Percentiles rank a stretch among this genome's conserved stretches.
Evolutionary conservation across 1,140 invertebrate genomes (phyloP).

Genomic region (Hyles euphorbiae): DNA sequence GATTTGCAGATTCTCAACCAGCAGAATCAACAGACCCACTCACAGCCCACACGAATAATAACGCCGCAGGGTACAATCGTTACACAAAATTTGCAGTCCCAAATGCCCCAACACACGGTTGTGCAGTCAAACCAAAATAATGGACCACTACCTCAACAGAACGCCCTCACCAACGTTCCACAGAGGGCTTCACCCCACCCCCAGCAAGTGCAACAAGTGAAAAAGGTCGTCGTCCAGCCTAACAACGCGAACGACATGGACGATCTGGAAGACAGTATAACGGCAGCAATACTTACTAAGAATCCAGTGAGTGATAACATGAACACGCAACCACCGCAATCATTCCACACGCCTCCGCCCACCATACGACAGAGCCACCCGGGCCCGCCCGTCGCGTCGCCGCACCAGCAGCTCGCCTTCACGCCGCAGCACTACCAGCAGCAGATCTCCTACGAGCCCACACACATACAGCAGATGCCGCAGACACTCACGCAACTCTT

Average conservation of each 20-base stretch:
- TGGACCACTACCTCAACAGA: slow-evolving; percentile 49
- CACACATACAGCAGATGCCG: slow-evolving; percentile 39
- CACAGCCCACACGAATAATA: slow-evolving; percentile 47
- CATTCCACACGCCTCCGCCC: slow-evolving; percentile 46
- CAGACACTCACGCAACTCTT: slow-evolving; percentile 46
- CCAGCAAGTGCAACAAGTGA: slow-evolving; percentile 48
- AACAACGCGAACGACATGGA: slow-evolving; percentile 68
- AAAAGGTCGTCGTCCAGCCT: slow-evolving; percentile 61
- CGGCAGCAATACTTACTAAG: slow-evolving; percentile 66
- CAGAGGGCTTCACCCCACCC: slow-evolving; percentile 50
- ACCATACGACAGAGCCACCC: slow-evolving; percentile 37
- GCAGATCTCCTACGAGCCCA: slow-evolving; percentile 37
- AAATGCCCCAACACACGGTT: slow-evolving; percentile 40
- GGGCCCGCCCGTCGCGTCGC: slow-evolving; percentile 16
- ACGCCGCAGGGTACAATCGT: slow-evolving; percentile 64
- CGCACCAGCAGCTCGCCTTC: slow-evolving; percentile 43
- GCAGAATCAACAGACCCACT: slow-evolving; percentile 34
- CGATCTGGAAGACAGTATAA: slow-evolving; percentile 71
- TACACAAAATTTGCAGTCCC: slow-evolving; percentile 42
- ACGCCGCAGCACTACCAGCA: slow-evolving; percentile 34
- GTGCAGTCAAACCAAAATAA: slow-evolving; percentile 45
- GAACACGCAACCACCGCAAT: slow-evolving; percentile 33
- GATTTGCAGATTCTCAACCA: slow-evolving; percentile 54
- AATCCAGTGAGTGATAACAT: slow-evolving; percentile 46
- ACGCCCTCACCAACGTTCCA: slow-evolving; percentile 31